Evolutionary conservation across 1,140 invertebrate genomes (phyloP), one percentile per base, ranked within the genome.

Genomic region (Heliothis subflexa): DNA sequence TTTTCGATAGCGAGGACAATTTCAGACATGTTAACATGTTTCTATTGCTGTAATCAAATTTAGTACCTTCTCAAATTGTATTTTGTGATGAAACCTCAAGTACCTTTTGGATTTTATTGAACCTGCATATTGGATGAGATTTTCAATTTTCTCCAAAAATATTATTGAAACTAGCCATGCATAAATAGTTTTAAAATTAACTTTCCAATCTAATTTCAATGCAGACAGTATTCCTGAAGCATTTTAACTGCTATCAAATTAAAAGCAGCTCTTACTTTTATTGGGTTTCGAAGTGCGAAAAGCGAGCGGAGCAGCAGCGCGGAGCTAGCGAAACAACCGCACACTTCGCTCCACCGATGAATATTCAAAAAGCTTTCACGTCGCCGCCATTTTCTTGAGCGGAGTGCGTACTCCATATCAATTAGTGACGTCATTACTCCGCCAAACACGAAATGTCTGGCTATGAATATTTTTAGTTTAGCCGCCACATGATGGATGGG

Each of bases 361-460:
- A 83, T 83, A 83, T 83, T 83, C 78, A 83, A 80, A 80, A 78
- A 78, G 81, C 78, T 78, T 54, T 83, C 81, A 78, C 78, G 81
- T 62, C 33, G 72, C 16, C 61, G 78, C 78, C 78, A 83, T 83
- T 78, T 83, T 78, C 71, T 78, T 78, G 59, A 25, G 66, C 75
- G 45, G 55, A 82, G 81, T 80, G 76, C 78, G 81, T 77, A 83
- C 81, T 83, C 75, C 62, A 78, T 80, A 83, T 80, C 81, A 83
- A 83, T 83, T 83, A 83, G 81, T 80, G 71, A 83, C 78, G 76
- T 75, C 80, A 83, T 83, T 80, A 80, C 59, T 59, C 11, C 57
- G 40, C 57, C 18, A 62, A 74, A 74, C 45, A 57, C 55, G 72
- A 28, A 62, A 61, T 47, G 55, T 61, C 72, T 61, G 16, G 55